phyloP scores from a whole-genome alignment of 2,797 vertebrate genomes.

The Lagorchestes hirsutus region DNA sequence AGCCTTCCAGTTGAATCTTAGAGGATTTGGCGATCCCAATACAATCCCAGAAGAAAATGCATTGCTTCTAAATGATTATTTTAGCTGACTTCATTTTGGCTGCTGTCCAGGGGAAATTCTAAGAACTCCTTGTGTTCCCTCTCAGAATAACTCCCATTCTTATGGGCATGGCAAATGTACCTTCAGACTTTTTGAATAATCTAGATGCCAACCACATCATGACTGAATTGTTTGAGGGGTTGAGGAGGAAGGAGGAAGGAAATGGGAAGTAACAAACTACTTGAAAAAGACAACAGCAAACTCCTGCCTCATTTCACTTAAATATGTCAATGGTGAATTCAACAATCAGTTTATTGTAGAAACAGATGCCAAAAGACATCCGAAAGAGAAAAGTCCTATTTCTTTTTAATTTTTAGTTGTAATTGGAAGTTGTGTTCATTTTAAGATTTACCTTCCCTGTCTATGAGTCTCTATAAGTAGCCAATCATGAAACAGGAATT shows the following conservation, averaged over 20 bases:
- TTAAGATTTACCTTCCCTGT: constrained; percentile 19
- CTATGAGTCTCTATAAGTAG: neutral
- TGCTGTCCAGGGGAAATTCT: constrained; percentile 61
- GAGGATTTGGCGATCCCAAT: constrained; percentile 14
- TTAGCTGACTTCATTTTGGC: constrained; percentile 52
- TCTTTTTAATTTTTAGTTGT: constrained; percentile 22
- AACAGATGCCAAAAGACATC: neutral
- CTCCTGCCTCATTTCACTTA: constrained; percentile 24
- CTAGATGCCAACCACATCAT: constrained; percentile 38
- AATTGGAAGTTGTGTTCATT: constrained; percentile 20
- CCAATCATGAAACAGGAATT: neutral
- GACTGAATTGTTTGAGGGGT: constrained; percentile 46
- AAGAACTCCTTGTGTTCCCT: constrained; percentile 58
- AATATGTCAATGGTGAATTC: neutral
- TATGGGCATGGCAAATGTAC: constrained; percentile 31
- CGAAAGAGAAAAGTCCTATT: constrained; percentile 12
- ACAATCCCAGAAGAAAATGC: constrained; percentile 51
- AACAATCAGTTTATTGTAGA: neutral
- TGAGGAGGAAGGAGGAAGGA: constrained; percentile 49
- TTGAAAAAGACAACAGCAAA: constrained; percentile 56
- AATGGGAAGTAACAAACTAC: neutral
- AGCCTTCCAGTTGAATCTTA: constrained; percentile 37
- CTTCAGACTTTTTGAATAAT: constrained; percentile 65
- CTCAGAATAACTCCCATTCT: constrained; percentile 56
- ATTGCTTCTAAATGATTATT: constrained; percentile 56